A percentile compares a stretch with the other conserved stretches of the same genome.
Conservation (phyloP, 2,113 vertebrate genomes). For the Elgaria multicarinata region DNA sequence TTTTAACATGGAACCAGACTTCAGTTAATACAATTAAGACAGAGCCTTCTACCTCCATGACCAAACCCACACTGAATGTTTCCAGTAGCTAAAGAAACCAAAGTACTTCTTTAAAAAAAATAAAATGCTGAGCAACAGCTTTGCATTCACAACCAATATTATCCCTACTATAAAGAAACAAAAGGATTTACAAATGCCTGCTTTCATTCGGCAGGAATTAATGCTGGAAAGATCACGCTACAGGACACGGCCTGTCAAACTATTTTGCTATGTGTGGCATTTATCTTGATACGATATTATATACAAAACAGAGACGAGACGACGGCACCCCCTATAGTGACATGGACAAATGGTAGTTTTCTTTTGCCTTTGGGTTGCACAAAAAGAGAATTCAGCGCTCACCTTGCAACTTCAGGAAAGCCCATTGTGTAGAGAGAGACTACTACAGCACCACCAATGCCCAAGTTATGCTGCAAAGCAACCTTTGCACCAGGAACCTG, state of each 20-base stretch:
- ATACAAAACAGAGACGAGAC: not conserved
- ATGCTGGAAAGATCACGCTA: not conserved
- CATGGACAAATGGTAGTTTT: too few species aligned
- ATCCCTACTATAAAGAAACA: not conserved
- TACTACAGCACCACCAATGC: constrained; percentile 91
- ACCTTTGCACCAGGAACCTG: constrained; percentile 90
- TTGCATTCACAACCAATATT: not conserved
- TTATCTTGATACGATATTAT: not conserved
- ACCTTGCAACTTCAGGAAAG: constrained; percentile 83
- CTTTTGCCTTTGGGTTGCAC: not conserved
- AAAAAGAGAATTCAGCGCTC: constrained; percentile 33
- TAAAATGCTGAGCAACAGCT: accelerated
- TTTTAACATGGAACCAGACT: not conserved
- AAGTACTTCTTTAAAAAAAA: not conserved
- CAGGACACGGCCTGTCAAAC: not conserved
- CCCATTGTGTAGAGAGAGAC: constrained; percentile 90
- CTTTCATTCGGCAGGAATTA: not conserved
- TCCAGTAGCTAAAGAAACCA: accelerated
- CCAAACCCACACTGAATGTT: not conserved
- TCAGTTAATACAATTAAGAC: not conserved
- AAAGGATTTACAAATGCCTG: not conserved
- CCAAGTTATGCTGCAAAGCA: constrained; percentile 93
- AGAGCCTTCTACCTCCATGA: accelerated
- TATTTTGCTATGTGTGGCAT: not conserved
- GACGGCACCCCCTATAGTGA: not conserved